Evolutionary conservation across 2,113 vertebrate species (phyloP), one percentile per base, ranked within the genome.

Genomic region (Burhinus oedicnemus): DNA sequence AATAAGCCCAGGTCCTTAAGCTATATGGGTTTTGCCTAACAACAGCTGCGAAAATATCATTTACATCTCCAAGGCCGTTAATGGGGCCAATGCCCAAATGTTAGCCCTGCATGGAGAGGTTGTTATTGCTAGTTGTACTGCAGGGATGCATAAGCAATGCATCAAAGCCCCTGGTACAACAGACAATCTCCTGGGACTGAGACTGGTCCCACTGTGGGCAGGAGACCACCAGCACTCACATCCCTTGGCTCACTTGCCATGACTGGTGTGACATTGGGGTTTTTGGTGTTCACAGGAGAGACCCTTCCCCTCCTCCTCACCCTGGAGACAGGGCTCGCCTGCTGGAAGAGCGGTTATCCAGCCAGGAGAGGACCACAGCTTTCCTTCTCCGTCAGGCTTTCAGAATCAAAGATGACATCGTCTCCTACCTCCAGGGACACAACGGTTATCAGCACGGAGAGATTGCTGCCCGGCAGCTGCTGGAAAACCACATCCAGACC

Each of bases 401-500:
- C 88, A 98, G 61, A 66, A 98, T 99, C 94, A 99, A 98, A 94
- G 98, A 99, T 1, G 98, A 99, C 81, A 96, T 98, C 36, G 64
- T 98, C 38, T 93, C 97, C 52, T 97, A 81, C 79, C 97, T 99
- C 38, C 97, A 95, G 45, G 97, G 97, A 40, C 96, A 95, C 23
- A 97, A 97, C 2, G 94, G 96, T 71, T 98, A 95, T 16, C 75
- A 93, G 60, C 97, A 98, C 15, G 95, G 96, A 7, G 97, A 99
- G 83, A 62, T 84, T 1, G 76, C 98, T 71, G 98, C 98, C 42
- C 96, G 81, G 81, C 98, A 92, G 76, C 96, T 98, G 62, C 97
- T 99, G 95, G 98, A 99, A 96, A 99, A 96, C 71, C 98, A 99
- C 87, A 97, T 99, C 89, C 98, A 98, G 89, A 98, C 97, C 69